Evolutionary conservation across 2,888 invertebrate species (phyloP), one percentile per base, ranked within the genome.

Genomic region (Drosophila cracens): DNA sequence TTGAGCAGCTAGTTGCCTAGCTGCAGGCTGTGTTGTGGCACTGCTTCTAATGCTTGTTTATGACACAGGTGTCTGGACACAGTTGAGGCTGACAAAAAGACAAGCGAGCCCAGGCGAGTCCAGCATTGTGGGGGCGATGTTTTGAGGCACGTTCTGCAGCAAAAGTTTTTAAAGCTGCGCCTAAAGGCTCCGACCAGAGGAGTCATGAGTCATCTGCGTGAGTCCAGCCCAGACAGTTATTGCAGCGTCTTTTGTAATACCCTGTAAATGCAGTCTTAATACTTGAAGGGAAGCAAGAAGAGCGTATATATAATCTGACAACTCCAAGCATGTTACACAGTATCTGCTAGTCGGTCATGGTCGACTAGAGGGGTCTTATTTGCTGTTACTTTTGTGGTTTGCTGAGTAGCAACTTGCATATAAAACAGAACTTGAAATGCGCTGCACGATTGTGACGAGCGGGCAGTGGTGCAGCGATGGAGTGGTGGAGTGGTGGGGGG

Each of bases 351-450:
- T 43, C 43, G 43, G 16, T 31, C 8, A 57, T 16, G 13, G 5
- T 29, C 56, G 16, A 5, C 29, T 21, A 10, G 40, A 21, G 16
- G 6, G 16, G 16, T 0, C 18, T 33, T 25, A 27, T n/a, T 25
- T 61, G 69, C 57, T 54, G 29, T 72, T 58, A 36, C 53, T 70
- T 27, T 59, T 63, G 54, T 40, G 59, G 59, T 34, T 48, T 21
- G 69, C 29, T 40, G 65, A 59, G 72, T 51, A 51, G 52, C 66
- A 66, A n/a, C 85, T 69, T 87, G 85, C 82, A 85, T 85, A 87
- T 74, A 67, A 89, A 85, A 56, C 72, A 87, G 82, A 56, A 67
- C 71, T 87, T 81, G 58, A 72, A 82, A 85, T 85, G 75, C 87
- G 48, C 58, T 53, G 67, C 90, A 87, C 85, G 89, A 63, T 60